Conservation (phyloP, 2,888 invertebrate species). For the Pilophorus perplexus region DNA sequence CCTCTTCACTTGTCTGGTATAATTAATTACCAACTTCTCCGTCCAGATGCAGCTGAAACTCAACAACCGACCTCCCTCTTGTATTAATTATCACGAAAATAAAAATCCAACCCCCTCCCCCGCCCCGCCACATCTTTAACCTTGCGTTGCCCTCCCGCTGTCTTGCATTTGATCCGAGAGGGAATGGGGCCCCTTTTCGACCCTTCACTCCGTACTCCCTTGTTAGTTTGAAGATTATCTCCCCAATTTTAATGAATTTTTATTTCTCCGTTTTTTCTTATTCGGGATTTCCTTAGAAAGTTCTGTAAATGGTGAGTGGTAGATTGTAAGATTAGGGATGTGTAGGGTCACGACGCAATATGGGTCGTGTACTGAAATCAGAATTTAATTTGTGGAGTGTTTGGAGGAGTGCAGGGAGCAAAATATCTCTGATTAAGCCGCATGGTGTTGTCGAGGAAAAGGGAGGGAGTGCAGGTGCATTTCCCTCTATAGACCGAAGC, state of each 20-base stretch:
- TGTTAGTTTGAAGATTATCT: slow-evolving; percentile 16
- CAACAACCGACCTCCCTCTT: slow-evolving; percentile 32
- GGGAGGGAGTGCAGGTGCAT: no score
- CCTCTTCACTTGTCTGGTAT: slow-evolving; percentile 33
- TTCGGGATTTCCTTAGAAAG: background rate
- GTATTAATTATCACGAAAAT: slow-evolving; percentile 41
- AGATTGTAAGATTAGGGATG: no score
- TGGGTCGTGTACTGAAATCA: no score
- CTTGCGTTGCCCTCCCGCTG: background rate
- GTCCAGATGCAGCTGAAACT: slow-evolving; percentile 41
- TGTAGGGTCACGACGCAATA: no score
- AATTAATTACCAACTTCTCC: slow-evolving; percentile 41
- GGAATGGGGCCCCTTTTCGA: background rate
- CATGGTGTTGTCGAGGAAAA: no score
- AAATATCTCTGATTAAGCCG: no score
- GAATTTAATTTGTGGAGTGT: no score
- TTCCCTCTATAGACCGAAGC: no score
- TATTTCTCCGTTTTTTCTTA: background rate
- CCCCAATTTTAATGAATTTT: slow-evolving; percentile 7
- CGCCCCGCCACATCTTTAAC: background rate
- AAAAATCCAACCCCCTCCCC: slow-evolving; percentile 21
- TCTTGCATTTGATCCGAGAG: slow-evolving; percentile 23
- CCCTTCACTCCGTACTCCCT: background rate
- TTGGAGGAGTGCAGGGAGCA: no score
- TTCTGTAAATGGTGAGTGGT: background rate